phyloP scores from a whole-genome alignment of 2,113 vertebrate genomes.

The Planiliza haematocheilus region DNA sequence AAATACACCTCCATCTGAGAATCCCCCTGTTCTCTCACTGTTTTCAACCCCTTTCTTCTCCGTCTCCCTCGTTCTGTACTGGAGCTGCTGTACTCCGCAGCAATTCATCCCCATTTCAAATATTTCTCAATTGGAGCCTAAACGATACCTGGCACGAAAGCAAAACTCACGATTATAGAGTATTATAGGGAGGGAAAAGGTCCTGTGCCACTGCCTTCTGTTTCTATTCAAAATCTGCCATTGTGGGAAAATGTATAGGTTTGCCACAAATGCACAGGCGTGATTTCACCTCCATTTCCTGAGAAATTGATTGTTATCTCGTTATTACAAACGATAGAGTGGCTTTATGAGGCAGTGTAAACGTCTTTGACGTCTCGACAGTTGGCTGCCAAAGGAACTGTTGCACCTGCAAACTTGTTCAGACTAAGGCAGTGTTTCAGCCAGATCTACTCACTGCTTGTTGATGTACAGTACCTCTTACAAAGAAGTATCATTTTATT shows the following conservation, averaged over 20 bases:
- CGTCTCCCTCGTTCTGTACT: constrained; percentile 30
- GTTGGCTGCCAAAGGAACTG: background rate
- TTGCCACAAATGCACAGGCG: background rate
- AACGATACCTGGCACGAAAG: constrained; percentile 40
- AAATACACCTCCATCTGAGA: constrained; percentile 78
- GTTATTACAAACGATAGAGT: background rate
- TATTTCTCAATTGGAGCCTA: constrained; percentile 14
- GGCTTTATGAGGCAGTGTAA: background rate
- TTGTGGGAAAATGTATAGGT: constrained; percentile 22
- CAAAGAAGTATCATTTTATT: background rate
- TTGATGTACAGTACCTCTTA: background rate
- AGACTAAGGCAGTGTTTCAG: background rate
- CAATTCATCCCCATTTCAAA: constrained; percentile 40
- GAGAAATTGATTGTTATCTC: constrained; percentile 14
- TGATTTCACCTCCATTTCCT: constrained; percentile 19
- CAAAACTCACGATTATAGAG: background rate
- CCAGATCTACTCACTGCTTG: background rate
- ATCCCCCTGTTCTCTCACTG: constrained; percentile 53
- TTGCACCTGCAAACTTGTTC: background rate
- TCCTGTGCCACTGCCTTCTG: constrained; percentile 20
- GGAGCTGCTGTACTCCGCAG: constrained; percentile 16
- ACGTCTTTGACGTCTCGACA: background rate
- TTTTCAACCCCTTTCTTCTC: constrained; percentile 19
- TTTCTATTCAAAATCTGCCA: constrained; percentile 37
- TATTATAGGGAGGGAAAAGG: background rate